Conservation (phyloP, 2,888 invertebrate genomes). For the Trachelus stipa region DNA sequence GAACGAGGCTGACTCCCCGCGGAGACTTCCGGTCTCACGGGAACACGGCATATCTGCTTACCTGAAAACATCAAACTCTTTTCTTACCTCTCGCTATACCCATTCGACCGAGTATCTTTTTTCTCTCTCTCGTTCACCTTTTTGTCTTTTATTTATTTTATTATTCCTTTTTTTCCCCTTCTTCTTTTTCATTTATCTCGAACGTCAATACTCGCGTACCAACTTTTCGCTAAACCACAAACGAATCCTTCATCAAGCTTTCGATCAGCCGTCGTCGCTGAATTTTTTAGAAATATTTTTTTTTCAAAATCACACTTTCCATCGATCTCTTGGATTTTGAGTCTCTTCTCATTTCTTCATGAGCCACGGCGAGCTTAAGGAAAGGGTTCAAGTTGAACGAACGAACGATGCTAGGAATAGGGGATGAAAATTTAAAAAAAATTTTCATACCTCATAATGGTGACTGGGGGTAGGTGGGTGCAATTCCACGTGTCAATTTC, state of each 20-base stretch:
- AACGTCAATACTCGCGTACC: neutral
- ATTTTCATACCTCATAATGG: neutral
- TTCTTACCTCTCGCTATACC: slow-evolving; percentile 15
- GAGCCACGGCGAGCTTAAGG: too few species aligned
- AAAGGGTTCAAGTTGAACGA: too few species aligned
- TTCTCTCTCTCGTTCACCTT: neutral
- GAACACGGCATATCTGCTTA: slow-evolving; percentile 40
- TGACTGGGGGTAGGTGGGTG: neutral
- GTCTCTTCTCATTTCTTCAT: too few species aligned
- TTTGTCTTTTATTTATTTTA: neutral
- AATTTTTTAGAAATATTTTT: too few species aligned
- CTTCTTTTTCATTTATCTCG: neutral
- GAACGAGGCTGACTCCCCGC: slow-evolving; percentile 50
- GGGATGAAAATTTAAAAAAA: neutral
- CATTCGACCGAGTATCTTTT: neutral
- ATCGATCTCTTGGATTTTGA: too few species aligned
- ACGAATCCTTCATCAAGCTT: too few species aligned
- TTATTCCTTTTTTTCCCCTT: neutral
- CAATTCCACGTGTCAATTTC: neutral
- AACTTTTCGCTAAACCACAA: neutral
- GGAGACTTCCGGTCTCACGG: slow-evolving; percentile 43
- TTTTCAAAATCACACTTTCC: too few species aligned
- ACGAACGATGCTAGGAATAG: neutral
- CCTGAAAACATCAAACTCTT: slow-evolving; percentile 41
- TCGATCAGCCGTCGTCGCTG: too few species aligned